A percentile compares a stretch with the other conserved stretches of the same genome.
phyloP scores from a whole-genome alignment of 2,797 vertebrate genomes.

The Nyctalus aviator region DNA sequence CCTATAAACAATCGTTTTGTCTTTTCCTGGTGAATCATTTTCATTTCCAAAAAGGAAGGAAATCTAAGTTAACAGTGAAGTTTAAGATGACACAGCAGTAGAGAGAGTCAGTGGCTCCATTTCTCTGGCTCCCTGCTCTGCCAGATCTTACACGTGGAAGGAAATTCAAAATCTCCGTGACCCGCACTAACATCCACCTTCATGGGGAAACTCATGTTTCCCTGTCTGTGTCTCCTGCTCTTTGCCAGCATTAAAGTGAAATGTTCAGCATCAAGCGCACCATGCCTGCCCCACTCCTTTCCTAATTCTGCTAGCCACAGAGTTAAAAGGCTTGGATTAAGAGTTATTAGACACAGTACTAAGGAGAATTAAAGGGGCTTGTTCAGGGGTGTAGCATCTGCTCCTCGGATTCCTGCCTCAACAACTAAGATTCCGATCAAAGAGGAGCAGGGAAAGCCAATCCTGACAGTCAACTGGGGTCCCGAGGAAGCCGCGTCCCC shows the following conservation, averaged over 20 bases:
- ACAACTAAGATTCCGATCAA: slow-evolving; percentile 80
- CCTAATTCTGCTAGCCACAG: slow-evolving; percentile 66
- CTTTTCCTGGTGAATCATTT: slow-evolving; percentile 13
- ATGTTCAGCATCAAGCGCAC: slow-evolving; percentile 36
- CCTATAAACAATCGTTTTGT: neutral
- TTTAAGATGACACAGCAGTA: neutral
- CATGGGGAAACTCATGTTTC: neutral
- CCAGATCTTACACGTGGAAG: slow-evolving; percentile 18
- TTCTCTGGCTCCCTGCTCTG: neutral
- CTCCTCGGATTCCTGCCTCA: slow-evolving; percentile 79
- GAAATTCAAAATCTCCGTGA: slow-evolving; percentile 38
- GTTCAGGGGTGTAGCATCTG: slow-evolving; percentile 75
- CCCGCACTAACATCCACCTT: neutral
- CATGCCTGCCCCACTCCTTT: slow-evolving; percentile 53
- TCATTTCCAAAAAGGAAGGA: slow-evolving; percentile 54
- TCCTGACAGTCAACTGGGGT: slow-evolving; percentile 66
- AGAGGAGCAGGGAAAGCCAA: slow-evolving; percentile 76
- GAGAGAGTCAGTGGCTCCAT: neutral
- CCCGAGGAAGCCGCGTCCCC: slow-evolving; percentile 75
- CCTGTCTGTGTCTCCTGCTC: neutral
- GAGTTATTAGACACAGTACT: slow-evolving; percentile 78
- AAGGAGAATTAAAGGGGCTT: slow-evolving; percentile 77
- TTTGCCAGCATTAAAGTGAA: slow-evolving; percentile 55
- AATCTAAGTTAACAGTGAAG: slow-evolving; percentile 6
- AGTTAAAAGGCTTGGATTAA: slow-evolving; percentile 80